These are phyloP conservation scores for Perccottus glenii DNA, from an alignment of 2,113 vertebrate genomes.

Conservation along the genomic window DNA sequence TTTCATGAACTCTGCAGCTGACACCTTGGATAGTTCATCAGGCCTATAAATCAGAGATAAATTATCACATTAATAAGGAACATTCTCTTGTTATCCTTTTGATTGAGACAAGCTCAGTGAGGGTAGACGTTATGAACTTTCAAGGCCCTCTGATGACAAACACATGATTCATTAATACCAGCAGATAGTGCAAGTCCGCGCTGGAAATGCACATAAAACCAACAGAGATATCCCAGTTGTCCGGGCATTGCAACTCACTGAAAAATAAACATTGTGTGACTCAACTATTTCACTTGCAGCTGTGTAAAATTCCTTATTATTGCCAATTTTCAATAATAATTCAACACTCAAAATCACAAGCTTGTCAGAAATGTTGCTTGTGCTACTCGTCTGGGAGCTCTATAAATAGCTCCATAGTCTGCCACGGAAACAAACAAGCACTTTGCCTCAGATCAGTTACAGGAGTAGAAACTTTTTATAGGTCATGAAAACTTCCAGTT, in stretches of 20 bases:
- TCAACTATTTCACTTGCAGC: neutral
- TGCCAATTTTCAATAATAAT: no score
- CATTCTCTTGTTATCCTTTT: constrained; percentile 51
- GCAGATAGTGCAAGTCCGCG: constrained; percentile 43
- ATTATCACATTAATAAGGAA: constrained; percentile 48
- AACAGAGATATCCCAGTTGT: constrained; percentile 67
- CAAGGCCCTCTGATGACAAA: constrained; percentile 56
- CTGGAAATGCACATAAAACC: constrained; percentile 56
- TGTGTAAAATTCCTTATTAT: no score
- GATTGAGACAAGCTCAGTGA: constrained; percentile 27
- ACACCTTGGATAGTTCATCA: constrained; percentile 54
- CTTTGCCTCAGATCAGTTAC: constrained; percentile 69
- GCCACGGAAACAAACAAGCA: constrained; percentile 71
- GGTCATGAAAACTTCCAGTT: constrained; percentile 78
- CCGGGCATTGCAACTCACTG: constrained; percentile 51
- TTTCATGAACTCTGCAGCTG: constrained; percentile 48
- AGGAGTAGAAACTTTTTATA: constrained; percentile 77
- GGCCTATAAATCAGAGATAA: constrained; percentile 51
- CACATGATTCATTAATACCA: constrained; percentile 61
- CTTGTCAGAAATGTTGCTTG: constrained; percentile 24
- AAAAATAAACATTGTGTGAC: constrained; percentile 65
- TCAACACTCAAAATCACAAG: constrained; percentile 20
- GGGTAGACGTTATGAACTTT: constrained; percentile 39
- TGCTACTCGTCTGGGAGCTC: constrained; percentile 45
- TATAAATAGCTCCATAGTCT: constrained; percentile 73